A percentile compares a stretch with the other conserved stretches of the same genome.
Evolutionary conservation across 92 coral and sea anemone genomes (phyloP).

Genomic region (Nematostella vectensis): DNA sequence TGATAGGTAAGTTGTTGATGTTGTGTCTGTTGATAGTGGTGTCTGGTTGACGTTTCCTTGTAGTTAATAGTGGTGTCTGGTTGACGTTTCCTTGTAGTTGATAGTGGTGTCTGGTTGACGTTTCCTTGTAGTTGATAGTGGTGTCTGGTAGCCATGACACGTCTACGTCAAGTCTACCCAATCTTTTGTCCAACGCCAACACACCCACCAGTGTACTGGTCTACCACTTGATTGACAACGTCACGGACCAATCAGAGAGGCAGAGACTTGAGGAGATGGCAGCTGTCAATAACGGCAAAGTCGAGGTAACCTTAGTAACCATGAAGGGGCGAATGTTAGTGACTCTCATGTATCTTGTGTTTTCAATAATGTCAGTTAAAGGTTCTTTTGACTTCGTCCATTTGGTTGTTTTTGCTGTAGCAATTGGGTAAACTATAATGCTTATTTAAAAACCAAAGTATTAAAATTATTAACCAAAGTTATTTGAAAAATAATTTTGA

Average conservation of each 20-base stretch:
- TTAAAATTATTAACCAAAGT: no score
- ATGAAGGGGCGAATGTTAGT: no score
- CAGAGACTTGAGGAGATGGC: slow-evolving; percentile 48
- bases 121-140: slow-evolving; percentile 51
- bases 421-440: no score
- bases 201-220: slow-evolving; percentile 49
- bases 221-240: slow-evolving; percentile 47
- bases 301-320: slow-evolving; percentile 48
- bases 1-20: no score
- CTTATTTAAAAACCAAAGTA: no score
- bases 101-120: slow-evolving; percentile 70
- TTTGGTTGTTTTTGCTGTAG: no score
- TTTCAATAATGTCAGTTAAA: neutral
- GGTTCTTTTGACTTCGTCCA: no score
- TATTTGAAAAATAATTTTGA: no score
- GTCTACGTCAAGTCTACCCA: slow-evolving; percentile 37
- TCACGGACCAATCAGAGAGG: slow-evolving; percentile 10
- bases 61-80: no score
- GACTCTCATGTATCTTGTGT: neutral
- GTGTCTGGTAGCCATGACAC: slow-evolving; percentile 74
- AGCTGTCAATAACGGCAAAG: slow-evolving; percentile 44
- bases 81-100: no score
- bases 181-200: slow-evolving; percentile 43
- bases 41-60: no score
- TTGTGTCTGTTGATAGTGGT: no score